phyloP scores from a whole-genome alignment of 2,113 vertebrate genomes.

The Anolis sagrei region DNA sequence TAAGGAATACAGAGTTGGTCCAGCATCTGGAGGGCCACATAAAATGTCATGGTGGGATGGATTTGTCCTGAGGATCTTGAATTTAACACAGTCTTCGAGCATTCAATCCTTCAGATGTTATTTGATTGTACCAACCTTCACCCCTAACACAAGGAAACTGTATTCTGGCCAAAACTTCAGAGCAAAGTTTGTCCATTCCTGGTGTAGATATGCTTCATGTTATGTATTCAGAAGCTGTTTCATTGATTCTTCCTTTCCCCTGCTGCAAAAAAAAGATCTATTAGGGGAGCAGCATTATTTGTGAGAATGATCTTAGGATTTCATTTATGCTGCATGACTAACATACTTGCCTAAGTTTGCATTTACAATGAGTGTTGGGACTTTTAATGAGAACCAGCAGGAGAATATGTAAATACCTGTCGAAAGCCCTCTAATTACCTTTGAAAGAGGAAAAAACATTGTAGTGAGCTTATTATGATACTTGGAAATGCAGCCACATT shows the following conservation, averaged over 20 bases:
- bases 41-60: too few relatives aligned
- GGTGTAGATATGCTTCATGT: background rate
- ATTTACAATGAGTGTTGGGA: slow-evolving; percentile 52
- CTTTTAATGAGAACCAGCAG: slow-evolving; percentile 50
- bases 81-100: too few relatives aligned
- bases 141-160: too few relatives aligned
- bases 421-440: slow-evolving; percentile 6
- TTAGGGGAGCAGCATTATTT: slow-evolving; percentile 38
- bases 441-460: background rate
- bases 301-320: slow-evolving; percentile 53
- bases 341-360: slow-evolving; percentile 42
- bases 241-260: background rate
- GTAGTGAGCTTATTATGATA: background rate
- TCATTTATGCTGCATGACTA: slow-evolving; percentile 53
- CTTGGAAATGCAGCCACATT: background rate
- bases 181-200: too few relatives aligned
- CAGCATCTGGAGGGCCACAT: too few relatives aligned
- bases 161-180: too few relatives aligned
- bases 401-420: slow-evolving; percentile 44
- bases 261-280: background rate
- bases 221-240: background rate
- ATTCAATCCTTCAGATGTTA: too few relatives aligned
- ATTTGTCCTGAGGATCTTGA: too few relatives aligned
- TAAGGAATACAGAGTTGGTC: too few relatives aligned
- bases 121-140: too few relatives aligned